A percentile compares a stretch with the other conserved stretches of the same genome.
These are phyloP conservation scores for Oenanthe oenanthe DNA, from an alignment of 2,113 vertebrate species.

Conservation along the genomic window DNA sequence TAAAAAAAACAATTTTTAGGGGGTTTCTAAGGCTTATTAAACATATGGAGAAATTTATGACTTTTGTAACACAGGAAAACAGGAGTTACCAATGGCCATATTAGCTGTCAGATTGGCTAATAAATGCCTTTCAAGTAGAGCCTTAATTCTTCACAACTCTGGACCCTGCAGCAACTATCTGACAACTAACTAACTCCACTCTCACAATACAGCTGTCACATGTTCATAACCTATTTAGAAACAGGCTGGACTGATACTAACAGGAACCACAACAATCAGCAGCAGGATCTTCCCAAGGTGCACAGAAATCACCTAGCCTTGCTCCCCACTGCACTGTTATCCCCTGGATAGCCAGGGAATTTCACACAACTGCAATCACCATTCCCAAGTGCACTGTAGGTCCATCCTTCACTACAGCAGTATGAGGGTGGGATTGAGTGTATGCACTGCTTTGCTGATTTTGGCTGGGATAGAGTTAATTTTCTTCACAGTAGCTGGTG, in stretches of 20 bases:
- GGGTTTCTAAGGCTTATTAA: neutral
- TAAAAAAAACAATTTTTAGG: neutral
- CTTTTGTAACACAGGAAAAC: neutral
- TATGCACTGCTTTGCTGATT: neutral
- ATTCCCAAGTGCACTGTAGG: neutral
- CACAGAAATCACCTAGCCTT: neutral
- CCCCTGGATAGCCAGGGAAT: neutral
- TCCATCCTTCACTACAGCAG: neutral
- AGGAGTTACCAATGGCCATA: no score
- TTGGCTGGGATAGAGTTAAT: neutral
- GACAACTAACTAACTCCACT: neutral
- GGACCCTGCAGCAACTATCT: neutral
- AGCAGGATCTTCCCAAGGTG: neutral
- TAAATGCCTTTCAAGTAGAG: neutral
- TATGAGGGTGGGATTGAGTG: rapidly evolving
- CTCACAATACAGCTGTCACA: rapidly evolving
- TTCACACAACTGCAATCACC: neutral
- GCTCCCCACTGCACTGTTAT: neutral
- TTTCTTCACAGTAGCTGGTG: neutral
- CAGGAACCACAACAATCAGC: neutral
- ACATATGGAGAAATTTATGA: neutral
- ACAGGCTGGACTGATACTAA: neutral
- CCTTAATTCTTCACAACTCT: neutral
- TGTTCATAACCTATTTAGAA: neutral
- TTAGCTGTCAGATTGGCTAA: neutral